phyloP scores from a whole-genome alignment of 2,797 vertebrate genomes.

The Cossypha niveicapilla region DNA sequence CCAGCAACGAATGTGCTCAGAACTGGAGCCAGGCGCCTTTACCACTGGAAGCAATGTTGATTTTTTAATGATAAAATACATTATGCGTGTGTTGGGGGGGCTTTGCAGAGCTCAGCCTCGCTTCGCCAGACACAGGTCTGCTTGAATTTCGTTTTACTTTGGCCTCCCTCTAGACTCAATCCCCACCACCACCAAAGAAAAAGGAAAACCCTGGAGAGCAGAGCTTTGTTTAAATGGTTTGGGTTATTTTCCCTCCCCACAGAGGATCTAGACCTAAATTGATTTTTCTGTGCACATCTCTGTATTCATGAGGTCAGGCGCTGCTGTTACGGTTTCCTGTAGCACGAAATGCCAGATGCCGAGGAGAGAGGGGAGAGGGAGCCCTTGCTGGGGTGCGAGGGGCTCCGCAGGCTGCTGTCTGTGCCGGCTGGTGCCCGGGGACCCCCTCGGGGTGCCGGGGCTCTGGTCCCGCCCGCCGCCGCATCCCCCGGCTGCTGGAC shows the following conservation, averaged over 20 bases:
- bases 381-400: not conserved
- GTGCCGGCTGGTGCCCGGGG: not conserved
- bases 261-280: conserved; percentile 39
- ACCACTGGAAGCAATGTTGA: conserved; percentile 49
- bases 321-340: not conserved
- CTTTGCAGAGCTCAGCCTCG: not conserved
- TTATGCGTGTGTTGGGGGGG: not conserved
- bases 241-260: conserved; percentile 21
- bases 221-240: conserved; percentile 34
- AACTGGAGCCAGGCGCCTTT: conserved; percentile 35
- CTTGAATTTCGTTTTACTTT: not conserved
- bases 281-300: conserved; percentile 38
- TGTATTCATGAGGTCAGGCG: conserved; percentile 30
- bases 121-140: not conserved
- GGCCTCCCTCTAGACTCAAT: not conserved
- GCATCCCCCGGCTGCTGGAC: not conserved
- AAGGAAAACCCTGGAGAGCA: conserved; percentile 42
- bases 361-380: not conserved
- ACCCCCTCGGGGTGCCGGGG: no score
- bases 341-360: not conserved
- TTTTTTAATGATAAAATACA: conserved; percentile 50
- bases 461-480: not conserved
- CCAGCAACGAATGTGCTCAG: conserved; percentile 62
- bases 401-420: not conserved
- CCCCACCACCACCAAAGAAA: not conserved